A percentile compares a stretch with the other conserved stretches of the same genome.
Evolutionary conservation across 2,113 vertebrate genomes (phyloP).

Genomic region (Addax nasomaculatus): DNA sequence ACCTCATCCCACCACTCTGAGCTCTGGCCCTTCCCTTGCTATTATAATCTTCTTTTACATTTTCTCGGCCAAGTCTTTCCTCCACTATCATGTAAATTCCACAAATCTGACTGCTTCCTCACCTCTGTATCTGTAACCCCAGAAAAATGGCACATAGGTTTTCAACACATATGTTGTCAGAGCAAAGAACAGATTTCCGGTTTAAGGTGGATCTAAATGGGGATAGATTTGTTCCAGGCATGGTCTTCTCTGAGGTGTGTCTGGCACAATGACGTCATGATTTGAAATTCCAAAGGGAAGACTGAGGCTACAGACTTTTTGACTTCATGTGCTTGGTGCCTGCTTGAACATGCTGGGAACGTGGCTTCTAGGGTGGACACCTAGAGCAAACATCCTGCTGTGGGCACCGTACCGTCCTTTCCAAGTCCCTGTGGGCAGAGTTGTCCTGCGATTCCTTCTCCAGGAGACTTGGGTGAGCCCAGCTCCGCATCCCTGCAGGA

Average conservation of each 20-base stretch:
- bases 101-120: not conserved
- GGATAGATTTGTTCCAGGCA: not conserved
- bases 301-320: not conserved
- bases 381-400: rapidly evolving
- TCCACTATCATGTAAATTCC: not conserved
- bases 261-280: not conserved
- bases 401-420: rapidly evolving
- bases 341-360: not conserved
- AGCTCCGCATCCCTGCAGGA: rapidly evolving
- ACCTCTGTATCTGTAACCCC: not conserved
- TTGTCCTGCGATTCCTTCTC: not conserved
- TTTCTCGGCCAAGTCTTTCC: not conserved
- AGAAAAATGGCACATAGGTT: not conserved
- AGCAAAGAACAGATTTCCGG: not conserved
- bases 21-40: not conserved
- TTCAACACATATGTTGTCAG: not conserved
- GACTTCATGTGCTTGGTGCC: not conserved
- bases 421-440: not conserved
- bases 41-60: not conserved
- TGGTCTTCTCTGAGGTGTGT: not conserved
- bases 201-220: not conserved
- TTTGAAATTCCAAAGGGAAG: not conserved
- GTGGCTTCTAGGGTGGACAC: not conserved
- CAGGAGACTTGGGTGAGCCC: not conserved
- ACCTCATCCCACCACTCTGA: not conserved